phyloP scores from a whole-genome alignment of 2,113 vertebrate species.

The Pleuronectes platessa region DNA sequence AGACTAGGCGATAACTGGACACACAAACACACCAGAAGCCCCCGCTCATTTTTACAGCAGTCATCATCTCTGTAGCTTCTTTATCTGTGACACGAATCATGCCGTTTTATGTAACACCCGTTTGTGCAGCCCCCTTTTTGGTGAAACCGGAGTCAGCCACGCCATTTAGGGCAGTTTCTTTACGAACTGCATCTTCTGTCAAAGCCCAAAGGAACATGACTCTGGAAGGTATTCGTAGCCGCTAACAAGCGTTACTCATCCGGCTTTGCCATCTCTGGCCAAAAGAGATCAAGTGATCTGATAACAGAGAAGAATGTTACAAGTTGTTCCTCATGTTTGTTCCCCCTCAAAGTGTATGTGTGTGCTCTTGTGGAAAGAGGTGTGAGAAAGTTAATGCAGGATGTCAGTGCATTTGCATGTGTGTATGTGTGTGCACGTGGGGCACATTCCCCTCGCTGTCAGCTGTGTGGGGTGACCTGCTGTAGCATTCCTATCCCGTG shows the following conservation, averaged over 20 bases:
- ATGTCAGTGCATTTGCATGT: slow-evolving; percentile 23
- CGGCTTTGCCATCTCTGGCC: slow-evolving; percentile 37
- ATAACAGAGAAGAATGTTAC: slow-evolving; percentile 56
- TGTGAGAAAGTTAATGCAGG: slow-evolving; percentile 21
- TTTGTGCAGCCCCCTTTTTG: slow-evolving; percentile 22
- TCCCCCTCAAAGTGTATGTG: slow-evolving; percentile 8
- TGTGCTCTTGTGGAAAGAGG: slow-evolving; percentile 29
- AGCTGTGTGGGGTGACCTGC: slow-evolving; percentile 78
- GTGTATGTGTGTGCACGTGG: slow-evolving; percentile 27
- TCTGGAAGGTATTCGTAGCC: slow-evolving; percentile 48
- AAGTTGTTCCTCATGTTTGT: slow-evolving; percentile 38
- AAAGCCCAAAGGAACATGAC: slow-evolving; percentile 26
- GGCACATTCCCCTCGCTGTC: slow-evolving; percentile 55
- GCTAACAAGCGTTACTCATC: slow-evolving; percentile 58
- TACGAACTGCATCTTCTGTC: slow-evolving; percentile 44
- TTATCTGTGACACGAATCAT: slow-evolving; percentile 50
- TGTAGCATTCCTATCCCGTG: slow-evolving; percentile 64
- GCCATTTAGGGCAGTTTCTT: slow-evolving; percentile 74
- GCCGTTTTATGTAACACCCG: slow-evolving; percentile 53
- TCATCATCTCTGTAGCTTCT: slow-evolving; percentile 33
- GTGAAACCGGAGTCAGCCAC: slow-evolving; percentile 36
- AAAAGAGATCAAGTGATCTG: slow-evolving; percentile 52
- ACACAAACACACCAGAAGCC: slow-evolving; percentile 20
- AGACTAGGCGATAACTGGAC: slow-evolving; percentile 24
- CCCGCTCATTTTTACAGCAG: slow-evolving; percentile 53